Base-by-base conservation (phyloP, 2,888 invertebrate genomes). In the Agrochola macilenta region DNA sequence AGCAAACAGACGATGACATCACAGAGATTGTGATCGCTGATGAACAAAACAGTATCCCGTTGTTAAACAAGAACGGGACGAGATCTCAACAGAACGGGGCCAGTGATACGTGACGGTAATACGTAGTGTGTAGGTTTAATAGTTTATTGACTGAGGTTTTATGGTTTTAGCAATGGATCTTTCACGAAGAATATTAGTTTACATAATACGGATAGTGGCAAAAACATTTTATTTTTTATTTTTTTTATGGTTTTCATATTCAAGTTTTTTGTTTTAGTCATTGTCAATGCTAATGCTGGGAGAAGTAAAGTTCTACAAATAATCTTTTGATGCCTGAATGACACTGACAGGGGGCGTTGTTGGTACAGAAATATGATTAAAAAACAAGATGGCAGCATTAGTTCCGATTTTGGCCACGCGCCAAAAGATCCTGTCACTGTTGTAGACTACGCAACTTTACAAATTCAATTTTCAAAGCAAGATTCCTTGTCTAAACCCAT, bases 1-100 rank as follows among this genome's bases (percentile, higher is more conserved):
- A 87, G 54, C 89, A 89, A 57, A 91, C 91, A 78, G 92, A 94
- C 70, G 93, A 94, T 57, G 94, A 94, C 77, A 88, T 92, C 74
- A 92, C 94, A 14, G 95, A 96, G 81, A 91, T 96, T 0, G 89
- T 96, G n/a, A 87, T 96, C 49, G 54, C 90, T 3, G 94, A 94
- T 5, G 92, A 93, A 52, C 90, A 84, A 17, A 94, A 93, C 78
- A 89, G 87, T 60, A 87, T 90, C 0, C 94, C 94, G 0, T 76
- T 95, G 11, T 84, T 89, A 14, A 87, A 79, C 72, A 89, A 90
- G 76, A 88, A 87, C 8, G 87, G 85, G 4, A 75, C 81, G 4
- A 91, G 82, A 84, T 75, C 88, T 64, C 81, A 88, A 39, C 78
- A 79, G 35, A 88, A 79, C 39, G 91, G 91, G 74, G 85, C 89